A percentile compares a stretch with the other conserved stretches of the same genome.
phyloP scores from a whole-genome alignment of 1,140 invertebrate genomes.

The Radopholus similis region DNA sequence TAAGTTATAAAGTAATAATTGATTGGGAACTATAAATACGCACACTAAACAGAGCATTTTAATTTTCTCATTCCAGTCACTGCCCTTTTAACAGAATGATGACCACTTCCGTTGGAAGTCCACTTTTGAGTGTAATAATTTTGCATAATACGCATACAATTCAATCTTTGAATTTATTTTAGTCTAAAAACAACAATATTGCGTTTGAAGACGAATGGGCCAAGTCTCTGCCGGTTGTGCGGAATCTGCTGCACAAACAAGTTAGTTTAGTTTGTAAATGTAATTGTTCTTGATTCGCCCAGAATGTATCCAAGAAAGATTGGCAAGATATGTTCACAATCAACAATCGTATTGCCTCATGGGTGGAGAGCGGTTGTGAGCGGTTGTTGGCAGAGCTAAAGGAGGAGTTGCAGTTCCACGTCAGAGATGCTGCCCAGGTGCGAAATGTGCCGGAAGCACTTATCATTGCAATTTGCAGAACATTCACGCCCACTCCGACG shows the following conservation, averaged over 20 bases:
- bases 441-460: background rate
- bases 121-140: too few relatives aligned
- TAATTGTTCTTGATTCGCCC: slow-evolving; percentile 9
- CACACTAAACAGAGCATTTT: too few relatives aligned
- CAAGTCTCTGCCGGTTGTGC: slow-evolving; percentile 28
- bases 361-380: slow-evolving; percentile 31
- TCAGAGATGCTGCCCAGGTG: slow-evolving; percentile 28
- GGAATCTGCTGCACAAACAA: slow-evolving; percentile 27
- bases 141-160: too few relatives aligned
- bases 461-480: slow-evolving; percentile 8
- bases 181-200: slow-evolving; percentile 27
- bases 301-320: slow-evolving; percentile 48
- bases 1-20: too few relatives aligned
- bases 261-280: background rate
- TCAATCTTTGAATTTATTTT: slow-evolving; percentile 5
- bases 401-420: slow-evolving; percentile 36
- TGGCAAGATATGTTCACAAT: slow-evolving; percentile 46
- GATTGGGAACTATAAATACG: too few relatives aligned
- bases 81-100: too few relatives aligned
- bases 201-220: slow-evolving; percentile 31
- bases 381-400: slow-evolving; percentile 16
- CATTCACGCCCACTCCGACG: slow-evolving; percentile 31
- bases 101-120: too few relatives aligned
- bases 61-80: too few relatives aligned
- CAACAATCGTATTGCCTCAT: slow-evolving; percentile 45